phyloP scores from a whole-genome alignment of 2,888 invertebrate genomes.

The Chrysodeixis includens region DNA sequence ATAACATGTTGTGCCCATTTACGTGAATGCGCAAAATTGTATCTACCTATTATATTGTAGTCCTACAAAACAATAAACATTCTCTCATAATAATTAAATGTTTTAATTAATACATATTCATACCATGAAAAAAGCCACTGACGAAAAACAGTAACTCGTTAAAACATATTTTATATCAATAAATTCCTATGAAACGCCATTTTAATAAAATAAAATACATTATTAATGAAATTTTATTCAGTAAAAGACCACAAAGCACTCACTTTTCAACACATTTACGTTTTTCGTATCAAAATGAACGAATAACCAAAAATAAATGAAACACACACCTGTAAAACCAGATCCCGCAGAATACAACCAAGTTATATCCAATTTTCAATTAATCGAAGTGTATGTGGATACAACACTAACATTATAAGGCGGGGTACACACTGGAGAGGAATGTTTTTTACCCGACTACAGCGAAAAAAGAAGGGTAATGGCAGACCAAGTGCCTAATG shows the following conservation, averaged over 20 bases:
- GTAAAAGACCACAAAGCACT: not conserved
- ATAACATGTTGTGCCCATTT: no score
- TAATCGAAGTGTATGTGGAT: conserved; percentile 56
- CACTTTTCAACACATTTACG: conserved; percentile 6
- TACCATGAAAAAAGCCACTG: no score
- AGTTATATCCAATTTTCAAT: conserved; percentile 57
- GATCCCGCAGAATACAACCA: conserved; percentile 33
- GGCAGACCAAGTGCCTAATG: not conserved
- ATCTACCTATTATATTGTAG: no score
- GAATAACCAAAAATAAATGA: conserved; percentile 15
- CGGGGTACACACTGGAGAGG: conserved; percentile 34
- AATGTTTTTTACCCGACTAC: not conserved
- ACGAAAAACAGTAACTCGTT: no score
- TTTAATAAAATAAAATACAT: not conserved
- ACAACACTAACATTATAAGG: conserved; percentile 62
- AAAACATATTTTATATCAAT: not conserved
- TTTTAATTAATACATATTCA: no score
- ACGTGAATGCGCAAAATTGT: no score
- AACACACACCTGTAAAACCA: conserved; percentile 32
- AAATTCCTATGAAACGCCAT: not conserved
- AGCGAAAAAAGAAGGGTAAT: not conserved
- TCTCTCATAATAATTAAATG: no score
- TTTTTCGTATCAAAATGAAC: conserved; percentile 20
- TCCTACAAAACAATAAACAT: no score
- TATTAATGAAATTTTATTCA: not conserved